Evolutionary conservation across 2,797 vertebrate genomes (phyloP), one percentile per base, ranked within the genome.

Genomic region (Anguilla marmorata): DNA sequence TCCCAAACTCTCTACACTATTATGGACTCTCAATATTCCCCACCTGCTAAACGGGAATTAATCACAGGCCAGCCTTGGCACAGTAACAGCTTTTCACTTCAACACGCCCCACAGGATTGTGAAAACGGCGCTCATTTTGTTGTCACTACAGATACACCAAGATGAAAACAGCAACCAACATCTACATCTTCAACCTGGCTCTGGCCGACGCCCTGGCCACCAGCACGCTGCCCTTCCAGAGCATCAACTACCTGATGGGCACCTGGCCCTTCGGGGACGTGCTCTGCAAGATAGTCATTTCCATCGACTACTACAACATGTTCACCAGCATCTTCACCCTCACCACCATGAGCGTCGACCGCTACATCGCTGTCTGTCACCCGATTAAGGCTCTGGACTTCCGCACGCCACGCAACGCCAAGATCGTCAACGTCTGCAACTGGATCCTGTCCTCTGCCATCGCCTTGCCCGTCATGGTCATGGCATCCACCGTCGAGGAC

Each of bases 281-380:
- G 24, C 95, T 99, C 86, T 99, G 99, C 94, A 99, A 99, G 95
- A 97, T 99, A 2, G 97, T 98, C 86, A 97, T 99, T 94, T 99
- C 98, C 90, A 99, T 99, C 76, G 99, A 99, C 94, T 99, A 99
- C 93, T 99, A 99, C 93, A 99, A 99, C 91, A 99, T 99, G 99
- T 99, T 99, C 95, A 99, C 98, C 89, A 99, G 98, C 88, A 99
- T 99, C 93, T 99, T 99, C 92, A 99, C 99, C 0, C 97, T 99
- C 91, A 99, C 98, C 90, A 99, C 98, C 86, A 99, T 99, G 99
- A 99, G 99, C 50, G 97, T 99, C 3, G 99, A 99, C 94, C 98
- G 99, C 87, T 99, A 99, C 14, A 95, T 99, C 0, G 99, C 99
- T 0, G 98, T 99, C 88, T 99, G 99, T 92, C 99, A 99, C 90